A percentile compares a stretch with the other conserved stretches of the same genome.
Conservation (phyloP, 2,113 vertebrate species). For the Pandion haliaetus region DNA sequence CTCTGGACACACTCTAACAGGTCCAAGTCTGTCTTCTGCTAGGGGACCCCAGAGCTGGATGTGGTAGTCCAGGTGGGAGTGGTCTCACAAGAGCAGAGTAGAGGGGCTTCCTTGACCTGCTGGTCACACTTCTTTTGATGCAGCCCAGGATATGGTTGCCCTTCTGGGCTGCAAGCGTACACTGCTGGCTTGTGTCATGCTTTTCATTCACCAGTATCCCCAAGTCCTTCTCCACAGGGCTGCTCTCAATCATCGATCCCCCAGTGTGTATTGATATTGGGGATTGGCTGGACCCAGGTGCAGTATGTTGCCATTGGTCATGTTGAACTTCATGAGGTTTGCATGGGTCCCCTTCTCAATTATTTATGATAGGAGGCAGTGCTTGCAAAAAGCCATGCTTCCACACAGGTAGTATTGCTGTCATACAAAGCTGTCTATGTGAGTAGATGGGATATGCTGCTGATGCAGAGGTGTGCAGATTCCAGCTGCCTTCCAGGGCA, state of each 20-base stretch:
- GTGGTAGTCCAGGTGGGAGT: neutral
- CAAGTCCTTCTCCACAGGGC: neutral
- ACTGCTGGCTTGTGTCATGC: too few relatives aligned
- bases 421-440: accelerated
- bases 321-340: neutral
- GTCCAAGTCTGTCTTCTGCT: accelerated
- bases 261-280: neutral
- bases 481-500: neutral
- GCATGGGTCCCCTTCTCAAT: accelerated
- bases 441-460: neutral
- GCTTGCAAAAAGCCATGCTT: neutral
- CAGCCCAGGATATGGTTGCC: neutral
- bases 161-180: accelerated
- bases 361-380: neutral
- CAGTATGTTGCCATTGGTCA: neutral
- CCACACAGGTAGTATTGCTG: neutral
- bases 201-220: neutral
- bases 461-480: neutral
- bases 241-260: neutral
- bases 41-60: neutral
- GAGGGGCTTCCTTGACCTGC: neutral
- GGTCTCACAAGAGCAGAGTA: accelerated
- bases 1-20: neutral
- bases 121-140: neutral
- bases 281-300: too few relatives aligned